Base-by-base conservation (phyloP, 2,888 invertebrate genomes). In the Mythimna impura region DNA sequence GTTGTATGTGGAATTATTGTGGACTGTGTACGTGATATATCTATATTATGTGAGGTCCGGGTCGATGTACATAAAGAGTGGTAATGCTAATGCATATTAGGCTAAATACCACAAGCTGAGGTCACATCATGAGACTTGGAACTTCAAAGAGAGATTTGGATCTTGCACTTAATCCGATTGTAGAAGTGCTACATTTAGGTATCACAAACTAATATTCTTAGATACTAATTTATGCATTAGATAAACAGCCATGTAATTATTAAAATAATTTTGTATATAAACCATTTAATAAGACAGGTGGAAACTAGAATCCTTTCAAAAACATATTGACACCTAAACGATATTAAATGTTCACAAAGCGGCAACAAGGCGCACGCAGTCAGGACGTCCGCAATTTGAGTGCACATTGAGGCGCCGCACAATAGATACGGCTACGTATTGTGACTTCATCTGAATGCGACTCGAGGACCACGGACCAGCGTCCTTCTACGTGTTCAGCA, bases 281-380 rank as follows among this genome's bases (percentile, higher is more conserved):
- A 25, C 30, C 7, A 0, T 43, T n/a, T 22, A 8, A 72, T 54
- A 43, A 4, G 36, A 36, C 30, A 61, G 47, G 12, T 71, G 30
- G 47, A 1, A 36, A 55, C 47, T 55, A 22, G 22, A 60, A 61
- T 50, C 12, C 36, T 22, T 65, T 65, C 17, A 60, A 77, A 76
- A 55, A 22, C 54, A 47, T 54, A 64, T 58, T 61, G 57, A 73
- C 63, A 67, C 61, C 61, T 79, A 66, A 79, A 65, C 80, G 83
- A 81, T 79, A 81, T 81, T 82, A 81, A 83, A 81, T 82, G 58
- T 50, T 65, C 67, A 79, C 80, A 79, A 74, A 71, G 68, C 76
- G 57, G 64, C 71, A 71, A 73, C 76, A 66, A 69, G 71, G 52
- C 66, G 55, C 70, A 34, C 52, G 60, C 71, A 34, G 65, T 36